These are phyloP conservation scores for Danionella cerebrum DNA, from an alignment of 2,113 vertebrate genomes.

Conservation along the genomic window DNA sequence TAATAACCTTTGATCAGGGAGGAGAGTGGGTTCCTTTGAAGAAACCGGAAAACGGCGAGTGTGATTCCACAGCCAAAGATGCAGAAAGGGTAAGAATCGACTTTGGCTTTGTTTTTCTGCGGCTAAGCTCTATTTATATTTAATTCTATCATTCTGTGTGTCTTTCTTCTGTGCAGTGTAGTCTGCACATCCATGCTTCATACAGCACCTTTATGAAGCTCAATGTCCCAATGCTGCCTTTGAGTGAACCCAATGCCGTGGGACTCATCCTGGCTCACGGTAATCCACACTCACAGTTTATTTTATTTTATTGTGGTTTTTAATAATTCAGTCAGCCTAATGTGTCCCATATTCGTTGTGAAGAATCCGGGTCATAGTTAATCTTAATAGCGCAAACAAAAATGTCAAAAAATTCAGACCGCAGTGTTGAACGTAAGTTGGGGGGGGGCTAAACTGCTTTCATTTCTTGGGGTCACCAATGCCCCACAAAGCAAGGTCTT, in stretches of 20 bases:
- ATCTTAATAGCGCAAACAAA: no score
- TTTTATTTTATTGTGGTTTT: neutral
- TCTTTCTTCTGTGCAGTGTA: constrained; percentile 72
- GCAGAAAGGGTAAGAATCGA: constrained; percentile 71
- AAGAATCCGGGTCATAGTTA: no score
- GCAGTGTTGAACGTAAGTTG: no score
- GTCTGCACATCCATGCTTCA: constrained; percentile 85
- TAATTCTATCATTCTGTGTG: no score
- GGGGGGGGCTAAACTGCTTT: no score
- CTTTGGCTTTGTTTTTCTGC: no score
- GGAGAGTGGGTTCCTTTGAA: constrained; percentile 79
- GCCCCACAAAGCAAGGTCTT: no score
- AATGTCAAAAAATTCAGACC: no score
- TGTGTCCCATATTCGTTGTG: no score
- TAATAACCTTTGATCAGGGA: constrained; percentile 85
- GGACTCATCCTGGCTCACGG: constrained; percentile 89
- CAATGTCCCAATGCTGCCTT: constrained; percentile 82
- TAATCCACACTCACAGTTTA: constrained; percentile 43
- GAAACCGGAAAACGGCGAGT: constrained; percentile 75
- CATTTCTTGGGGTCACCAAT: no score
- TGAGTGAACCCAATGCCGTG: constrained; percentile 82
- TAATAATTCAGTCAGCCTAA: no score
- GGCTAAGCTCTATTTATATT: no score
- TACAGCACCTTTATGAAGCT: constrained; percentile 87
- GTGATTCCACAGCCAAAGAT: constrained; percentile 75